A percentile compares a stretch with the other conserved stretches of the same genome.
Evolutionary conservation across 2,113 vertebrate genomes (phyloP).

Genomic region (Oncorhynchus clarkii): DNA sequence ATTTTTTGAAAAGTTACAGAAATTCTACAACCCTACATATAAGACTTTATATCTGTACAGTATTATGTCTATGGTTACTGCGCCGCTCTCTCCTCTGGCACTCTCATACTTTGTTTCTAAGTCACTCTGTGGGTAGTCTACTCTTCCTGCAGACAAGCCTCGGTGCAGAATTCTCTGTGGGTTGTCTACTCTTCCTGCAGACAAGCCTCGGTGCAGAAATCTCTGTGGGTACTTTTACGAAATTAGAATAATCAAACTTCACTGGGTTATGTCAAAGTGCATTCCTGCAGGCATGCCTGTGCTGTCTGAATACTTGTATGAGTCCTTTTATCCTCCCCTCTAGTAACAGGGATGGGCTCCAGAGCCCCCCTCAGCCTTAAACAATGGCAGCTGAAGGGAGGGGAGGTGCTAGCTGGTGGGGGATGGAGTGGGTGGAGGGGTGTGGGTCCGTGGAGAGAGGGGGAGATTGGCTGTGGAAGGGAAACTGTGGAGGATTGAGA

Average conservation of each 20-base stretch:
- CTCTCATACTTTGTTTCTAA: background rate
- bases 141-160: background rate
- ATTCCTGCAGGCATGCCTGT: background rate
- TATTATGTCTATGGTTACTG: no score
- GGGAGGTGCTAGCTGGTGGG: conserved; percentile 9
- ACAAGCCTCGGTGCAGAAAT: background rate
- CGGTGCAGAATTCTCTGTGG: background rate
- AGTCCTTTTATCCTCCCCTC: background rate
- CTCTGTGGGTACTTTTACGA: no score
- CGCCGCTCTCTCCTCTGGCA: background rate
- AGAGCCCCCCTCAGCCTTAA: conserved; percentile 19
- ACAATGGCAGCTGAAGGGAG: conserved; percentile 41
- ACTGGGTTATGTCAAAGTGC: background rate
- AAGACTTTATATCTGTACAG: no score
- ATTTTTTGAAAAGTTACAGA: no score
- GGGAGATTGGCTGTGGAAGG: background rate
- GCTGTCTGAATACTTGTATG: background rate
- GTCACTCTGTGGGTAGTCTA: background rate
- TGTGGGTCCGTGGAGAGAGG: background rate
- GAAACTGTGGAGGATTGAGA: conserved; percentile 4
- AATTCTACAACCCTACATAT: no score
- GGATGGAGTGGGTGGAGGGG: background rate
- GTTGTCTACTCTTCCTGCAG: background rate
- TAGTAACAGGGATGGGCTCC: background rate
- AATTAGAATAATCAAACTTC: no score